Percentiles rank a stretch among this genome's conserved stretches.
phyloP scores from a whole-genome alignment of 2,113 vertebrate genomes.

The rat (Rattus norvegicus) region DNA sequence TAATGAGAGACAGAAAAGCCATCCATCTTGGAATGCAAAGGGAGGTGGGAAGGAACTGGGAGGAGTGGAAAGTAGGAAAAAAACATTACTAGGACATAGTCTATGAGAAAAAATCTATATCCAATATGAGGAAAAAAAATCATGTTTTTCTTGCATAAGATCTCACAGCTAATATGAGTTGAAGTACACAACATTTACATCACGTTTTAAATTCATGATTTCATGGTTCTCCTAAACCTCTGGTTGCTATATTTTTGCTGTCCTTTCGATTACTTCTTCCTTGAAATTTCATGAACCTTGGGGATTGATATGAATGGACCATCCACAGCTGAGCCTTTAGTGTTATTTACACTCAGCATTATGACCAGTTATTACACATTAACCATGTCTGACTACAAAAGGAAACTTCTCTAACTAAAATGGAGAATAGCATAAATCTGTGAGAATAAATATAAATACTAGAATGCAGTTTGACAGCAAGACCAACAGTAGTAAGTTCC shows the following conservation, averaged over 20 bases:
- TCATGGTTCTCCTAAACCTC: background rate
- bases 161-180: background rate
- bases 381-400: background rate
- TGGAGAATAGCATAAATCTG: background rate
- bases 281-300: background rate
- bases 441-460: background rate
- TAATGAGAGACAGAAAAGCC: background rate
- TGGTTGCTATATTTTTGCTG: background rate
- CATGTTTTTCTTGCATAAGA: background rate
- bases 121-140: background rate
- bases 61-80: background rate
- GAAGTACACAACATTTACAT: background rate
- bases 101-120: background rate
- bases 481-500: background rate
- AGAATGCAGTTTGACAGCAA: background rate
- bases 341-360: background rate
- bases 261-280: background rate
- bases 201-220: background rate
- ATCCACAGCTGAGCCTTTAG: background rate
- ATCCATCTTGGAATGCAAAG: background rate
- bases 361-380: background rate
- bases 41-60: rapidly evolving
- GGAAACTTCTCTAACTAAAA: background rate
- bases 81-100: background rate
- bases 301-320: background rate